Evolutionary conservation across 2,888 invertebrate genomes (phyloP), one percentile per base, ranked within the genome.

Genomic region (Amphimallon solstitiale): DNA sequence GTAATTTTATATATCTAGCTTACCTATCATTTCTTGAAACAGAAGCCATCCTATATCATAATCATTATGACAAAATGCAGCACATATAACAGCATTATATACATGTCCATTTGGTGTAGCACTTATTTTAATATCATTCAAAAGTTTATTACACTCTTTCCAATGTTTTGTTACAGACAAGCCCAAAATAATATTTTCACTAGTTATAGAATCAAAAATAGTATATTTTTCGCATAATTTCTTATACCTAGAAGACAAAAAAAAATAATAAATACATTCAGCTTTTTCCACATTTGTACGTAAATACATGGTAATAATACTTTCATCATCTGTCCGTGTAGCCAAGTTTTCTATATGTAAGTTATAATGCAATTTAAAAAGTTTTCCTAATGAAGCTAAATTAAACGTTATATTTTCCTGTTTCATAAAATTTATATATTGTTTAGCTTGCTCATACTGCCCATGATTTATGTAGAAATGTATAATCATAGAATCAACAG

Each of bases 151-250:
- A 40, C 87, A 85, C 65, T 88, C 86, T 71, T 84, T 84, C 91
- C 92, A 93, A 70, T 87, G 82, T 63, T 84, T 78, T 6, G 91
- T 90, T 15, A 85, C 75, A 70, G 89, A 88, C 2, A 94, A 77
- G 0, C 87, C 91, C 67, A 82, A 80, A 63, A 92, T 83, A 4
- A 90, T 79, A 75, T 82, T 81, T 74, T 90, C 89, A 73, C 87
- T 86, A 14, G 90, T 89, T 1, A 75, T 76, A 12, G 80, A 80
- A 80, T 92, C 91, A 54, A 92, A 77, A 0, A 87, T 75, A 56
- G 86, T 84, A 77, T 89, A 85, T 69, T 86, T 84, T 29, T 82
- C 76, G 72, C 82, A 82, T 35, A 91, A 73, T 19, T 76, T 70
- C 10, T 76, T 59, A 67, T 78, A 81, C 60, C 77, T 77, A 69